These are phyloP conservation scores for Zaprionus taronus DNA, from an alignment of 1,140 invertebrate genomes.

Conservation along the genomic window DNA sequence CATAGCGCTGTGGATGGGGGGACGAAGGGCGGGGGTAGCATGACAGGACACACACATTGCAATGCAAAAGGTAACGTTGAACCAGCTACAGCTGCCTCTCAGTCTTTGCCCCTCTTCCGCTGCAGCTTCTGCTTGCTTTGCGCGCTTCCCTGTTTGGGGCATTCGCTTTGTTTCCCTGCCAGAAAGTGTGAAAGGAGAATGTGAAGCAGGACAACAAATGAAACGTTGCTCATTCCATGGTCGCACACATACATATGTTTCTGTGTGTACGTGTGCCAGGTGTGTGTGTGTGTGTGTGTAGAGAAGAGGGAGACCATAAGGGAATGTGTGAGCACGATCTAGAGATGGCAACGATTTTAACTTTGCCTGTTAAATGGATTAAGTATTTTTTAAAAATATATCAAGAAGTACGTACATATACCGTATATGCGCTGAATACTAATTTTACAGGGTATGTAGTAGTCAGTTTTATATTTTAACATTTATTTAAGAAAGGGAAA, in stretches of 20 bases:
- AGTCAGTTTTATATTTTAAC: no score
- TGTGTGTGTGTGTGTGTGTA: not conserved
- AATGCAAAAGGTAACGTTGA: conserved; percentile 58
- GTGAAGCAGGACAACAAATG: conserved; percentile 75
- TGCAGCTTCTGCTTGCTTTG: conserved; percentile 1
- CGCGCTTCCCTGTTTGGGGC: conserved; percentile 38
- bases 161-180: conserved; percentile 67
- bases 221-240: conserved; percentile 60
- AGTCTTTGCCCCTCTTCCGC: not conserved
- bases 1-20: not conserved
- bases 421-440: no score
- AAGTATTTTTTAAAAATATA: not conserved
- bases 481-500: no score
- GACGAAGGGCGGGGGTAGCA: not conserved
- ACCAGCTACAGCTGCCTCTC: not conserved
- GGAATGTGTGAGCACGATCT: not conserved
- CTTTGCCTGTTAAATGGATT: not conserved
- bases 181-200: conserved; percentile 75
- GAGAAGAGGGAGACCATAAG: not conserved
- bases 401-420: not conserved
- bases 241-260: not conserved
- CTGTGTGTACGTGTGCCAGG: not conserved
- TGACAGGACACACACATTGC: conserved; percentile 55
- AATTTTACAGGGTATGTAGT: no score
- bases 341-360: not conserved